Evolutionary conservation across 2,888 invertebrate genomes (phyloP).

Genomic region (Trachelus tabidus): DNA sequence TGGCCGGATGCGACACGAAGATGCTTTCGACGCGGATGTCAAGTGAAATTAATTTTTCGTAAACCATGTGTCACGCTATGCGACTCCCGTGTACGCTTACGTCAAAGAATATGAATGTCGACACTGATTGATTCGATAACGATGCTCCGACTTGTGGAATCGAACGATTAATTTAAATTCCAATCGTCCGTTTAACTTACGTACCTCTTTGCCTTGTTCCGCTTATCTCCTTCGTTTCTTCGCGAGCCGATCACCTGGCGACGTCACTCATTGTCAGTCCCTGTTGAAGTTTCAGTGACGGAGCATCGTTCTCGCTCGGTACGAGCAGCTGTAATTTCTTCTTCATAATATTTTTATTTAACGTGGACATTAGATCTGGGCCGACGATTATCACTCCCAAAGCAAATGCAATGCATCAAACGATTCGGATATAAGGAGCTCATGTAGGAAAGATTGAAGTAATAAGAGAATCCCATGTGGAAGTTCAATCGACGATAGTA

Average conservation of each 20-base stretch:
- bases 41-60: no score
- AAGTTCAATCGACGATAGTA: not conserved
- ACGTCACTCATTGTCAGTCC: not conserved
- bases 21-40: not conserved
- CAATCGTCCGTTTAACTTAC: not conserved
- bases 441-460: not conserved
- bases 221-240: not conserved
- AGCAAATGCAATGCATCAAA: constrained; percentile 35
- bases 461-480: not conserved
- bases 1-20: no score
- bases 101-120: not conserved
- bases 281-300: not conserved
- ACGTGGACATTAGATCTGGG: constrained; percentile 44
- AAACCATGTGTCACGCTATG: not conserved
- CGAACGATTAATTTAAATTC: not conserved
- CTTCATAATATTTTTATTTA: not conserved
- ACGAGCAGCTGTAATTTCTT: constrained; percentile 9
- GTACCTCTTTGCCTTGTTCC: not conserved
- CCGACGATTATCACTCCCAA: constrained; percentile 27
- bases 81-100: not conserved
- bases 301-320: constrained; percentile 21
- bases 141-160: not conserved
- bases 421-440: not conserved
- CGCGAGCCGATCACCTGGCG: no score
- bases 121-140: not conserved